Conservation (phyloP, 1,140 invertebrate genomes). For the Adelges cooleyi region DNA sequence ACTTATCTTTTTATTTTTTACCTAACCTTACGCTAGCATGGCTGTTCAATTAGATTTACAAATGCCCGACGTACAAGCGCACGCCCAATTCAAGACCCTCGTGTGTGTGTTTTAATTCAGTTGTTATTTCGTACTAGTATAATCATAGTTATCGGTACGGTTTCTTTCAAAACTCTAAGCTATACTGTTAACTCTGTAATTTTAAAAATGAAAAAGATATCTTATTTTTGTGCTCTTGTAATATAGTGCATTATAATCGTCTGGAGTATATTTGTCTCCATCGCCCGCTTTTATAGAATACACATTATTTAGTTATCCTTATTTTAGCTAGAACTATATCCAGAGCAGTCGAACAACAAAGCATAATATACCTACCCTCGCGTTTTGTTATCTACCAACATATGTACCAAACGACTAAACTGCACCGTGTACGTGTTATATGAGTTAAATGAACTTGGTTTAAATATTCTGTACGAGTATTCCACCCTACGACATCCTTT, state of each 20-base stretch:
- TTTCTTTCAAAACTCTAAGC: too few species aligned
- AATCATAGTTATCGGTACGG: too few species aligned
- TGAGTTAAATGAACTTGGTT: not conserved
- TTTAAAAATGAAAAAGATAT: too few species aligned
- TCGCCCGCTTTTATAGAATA: too few species aligned
- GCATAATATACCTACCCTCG: not conserved
- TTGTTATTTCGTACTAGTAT: not conserved
- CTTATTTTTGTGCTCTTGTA: too few species aligned
- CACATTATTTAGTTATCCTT: not conserved
- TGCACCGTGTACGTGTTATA: not conserved
- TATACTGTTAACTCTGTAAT: too few species aligned
- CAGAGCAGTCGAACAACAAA: not conserved
- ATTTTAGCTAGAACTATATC: conserved; percentile 13
- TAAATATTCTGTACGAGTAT: conserved; percentile 1
- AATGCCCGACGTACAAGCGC: not conserved
- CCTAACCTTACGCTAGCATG: too few species aligned
- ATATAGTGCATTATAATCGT: too few species aligned
- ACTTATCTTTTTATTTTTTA: not conserved
- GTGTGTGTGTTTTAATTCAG: conserved; percentile 17
- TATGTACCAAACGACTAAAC: conserved; percentile 21
- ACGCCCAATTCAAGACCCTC: not conserved
- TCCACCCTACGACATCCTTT: conserved; percentile 11
- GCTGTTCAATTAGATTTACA: too few species aligned
- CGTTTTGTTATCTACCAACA: conserved; percentile 18
- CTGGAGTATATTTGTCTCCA: too few species aligned